Conservation (phyloP, 2,797 vertebrate species). For the Syngnathus rostellatus region DNA sequence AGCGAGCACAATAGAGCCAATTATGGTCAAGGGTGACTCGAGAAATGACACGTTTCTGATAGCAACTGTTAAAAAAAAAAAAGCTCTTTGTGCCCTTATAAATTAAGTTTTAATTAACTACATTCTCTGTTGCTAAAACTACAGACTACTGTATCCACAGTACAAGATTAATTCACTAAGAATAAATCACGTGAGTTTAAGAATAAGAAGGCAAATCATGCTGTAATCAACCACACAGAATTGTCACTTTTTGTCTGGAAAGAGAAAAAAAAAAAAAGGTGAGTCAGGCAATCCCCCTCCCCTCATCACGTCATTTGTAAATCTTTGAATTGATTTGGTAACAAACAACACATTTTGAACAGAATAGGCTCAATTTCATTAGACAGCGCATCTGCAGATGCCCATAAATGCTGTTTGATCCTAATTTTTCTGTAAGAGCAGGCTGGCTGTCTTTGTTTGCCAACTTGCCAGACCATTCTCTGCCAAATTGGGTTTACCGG, state of each 20-base stretch:
- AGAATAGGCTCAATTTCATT: too few species aligned
- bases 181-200: too few species aligned
- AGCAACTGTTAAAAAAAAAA: neutral
- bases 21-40: neutral
- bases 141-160: neutral
- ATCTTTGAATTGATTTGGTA: too few species aligned
- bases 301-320: too few species aligned
- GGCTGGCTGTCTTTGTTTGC: neutral
- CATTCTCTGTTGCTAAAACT: constrained; percentile 9
- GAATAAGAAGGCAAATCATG: too few species aligned
- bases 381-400: too few species aligned
- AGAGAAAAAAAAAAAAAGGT: neutral
- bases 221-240: neutral
- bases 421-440: too few species aligned
- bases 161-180: too few species aligned
- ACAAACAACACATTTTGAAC: too few species aligned
- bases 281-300: neutral
- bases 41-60: neutral
- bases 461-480: constrained; percentile 4
- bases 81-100: constrained; percentile 19
- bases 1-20: neutral
- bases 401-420: too few species aligned
- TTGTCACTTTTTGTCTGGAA: neutral
- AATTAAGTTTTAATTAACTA: constrained; percentile 14
- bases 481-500: constrained; percentile 6